Evolutionary conservation across 2,113 vertebrate genomes (phyloP).

Genomic region (Cichladusa arquata): DNA sequence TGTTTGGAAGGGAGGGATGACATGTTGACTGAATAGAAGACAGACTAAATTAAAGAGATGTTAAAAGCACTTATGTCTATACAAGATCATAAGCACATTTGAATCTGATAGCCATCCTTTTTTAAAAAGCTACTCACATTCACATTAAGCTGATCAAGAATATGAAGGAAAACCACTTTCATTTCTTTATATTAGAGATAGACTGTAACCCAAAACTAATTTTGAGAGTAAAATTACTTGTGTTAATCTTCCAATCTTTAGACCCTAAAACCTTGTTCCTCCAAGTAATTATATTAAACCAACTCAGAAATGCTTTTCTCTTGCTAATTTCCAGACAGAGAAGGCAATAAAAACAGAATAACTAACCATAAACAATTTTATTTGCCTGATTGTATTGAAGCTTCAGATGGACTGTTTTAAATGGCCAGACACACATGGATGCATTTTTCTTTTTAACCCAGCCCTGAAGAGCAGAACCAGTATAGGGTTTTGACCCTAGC

Average conservation of each 20-base stretch:
- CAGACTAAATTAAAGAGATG: background rate
- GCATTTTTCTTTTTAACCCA: background rate
- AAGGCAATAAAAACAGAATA: slow-evolving; percentile 32
- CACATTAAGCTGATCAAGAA: background rate
- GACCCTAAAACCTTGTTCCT: background rate
- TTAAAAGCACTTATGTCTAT: background rate
- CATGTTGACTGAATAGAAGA: background rate
- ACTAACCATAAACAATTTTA: slow-evolving; percentile 28
- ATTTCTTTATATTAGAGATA: background rate
- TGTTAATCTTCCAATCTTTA: slow-evolving; percentile 31
- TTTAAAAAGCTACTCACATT: background rate
- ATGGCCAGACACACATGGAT: background rate
- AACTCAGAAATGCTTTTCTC: slow-evolving; percentile 4
- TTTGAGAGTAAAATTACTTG: slow-evolving; percentile 28
- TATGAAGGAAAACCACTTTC: background rate
- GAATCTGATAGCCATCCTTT: background rate
- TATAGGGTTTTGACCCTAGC: background rate
- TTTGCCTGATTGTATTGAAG: slow-evolving; percentile 1
- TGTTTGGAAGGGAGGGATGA: background rate
- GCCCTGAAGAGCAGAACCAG: background rate
- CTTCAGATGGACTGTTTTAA: background rate
- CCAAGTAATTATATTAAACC: slow-evolving; percentile 40
- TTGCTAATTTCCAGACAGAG: background rate
- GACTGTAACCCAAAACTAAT: slow-evolving; percentile 17
- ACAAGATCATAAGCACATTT: background rate